A percentile compares a stretch with the other conserved stretches of the same genome.
phyloP scores from a whole-genome alignment of 2,113 vertebrate species.

The Pollachius pollachius region DNA sequence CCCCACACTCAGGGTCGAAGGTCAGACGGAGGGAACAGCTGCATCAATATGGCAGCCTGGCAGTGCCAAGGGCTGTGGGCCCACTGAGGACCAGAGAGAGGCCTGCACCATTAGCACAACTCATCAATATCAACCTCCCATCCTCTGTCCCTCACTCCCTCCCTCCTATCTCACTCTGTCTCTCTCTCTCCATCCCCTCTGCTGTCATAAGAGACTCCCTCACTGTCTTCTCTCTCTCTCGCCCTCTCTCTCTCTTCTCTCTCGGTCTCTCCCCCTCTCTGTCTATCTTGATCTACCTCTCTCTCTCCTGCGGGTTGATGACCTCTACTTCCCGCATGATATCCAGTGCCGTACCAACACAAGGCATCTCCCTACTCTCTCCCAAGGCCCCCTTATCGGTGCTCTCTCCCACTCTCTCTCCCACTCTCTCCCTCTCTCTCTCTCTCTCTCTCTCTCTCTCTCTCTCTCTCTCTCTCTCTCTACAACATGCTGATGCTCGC shows the following conservation, averaged over 20 bases:
- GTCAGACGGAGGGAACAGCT: slow-evolving; percentile 61
- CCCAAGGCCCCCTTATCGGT: not conserved
- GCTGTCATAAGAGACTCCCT: not conserved
- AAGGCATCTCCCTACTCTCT: too few species aligned
- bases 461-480: not conserved
- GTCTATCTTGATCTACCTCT: not conserved
- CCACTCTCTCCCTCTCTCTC: not conserved
- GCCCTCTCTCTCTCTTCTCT: slow-evolving; percentile 14
- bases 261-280: not conserved
- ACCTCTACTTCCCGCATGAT: too few species aligned
- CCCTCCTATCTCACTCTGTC: slow-evolving; percentile 21
- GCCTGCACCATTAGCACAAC: slow-evolving; percentile 50
- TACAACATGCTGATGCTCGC: too few species aligned
- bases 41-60: slow-evolving; percentile 57
- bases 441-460: not conserved
- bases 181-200: not conserved
- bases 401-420: slow-evolving; percentile 10
- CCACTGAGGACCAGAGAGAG: slow-evolving; percentile 41
- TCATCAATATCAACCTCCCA: slow-evolving; percentile 46
- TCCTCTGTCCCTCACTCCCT: slow-evolving; percentile 26
- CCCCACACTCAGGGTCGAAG: slow-evolving; percentile 44
- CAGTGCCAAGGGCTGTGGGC: slow-evolving; percentile 54
- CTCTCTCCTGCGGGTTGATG: slow-evolving; percentile 6
- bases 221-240: slow-evolving; percentile 7
- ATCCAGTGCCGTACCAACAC: too few species aligned